Evolutionary conservation across 2,797 vertebrate genomes (phyloP), one percentile per base, ranked within the genome.

Genomic region (Mastacembelus armatus): DNA sequence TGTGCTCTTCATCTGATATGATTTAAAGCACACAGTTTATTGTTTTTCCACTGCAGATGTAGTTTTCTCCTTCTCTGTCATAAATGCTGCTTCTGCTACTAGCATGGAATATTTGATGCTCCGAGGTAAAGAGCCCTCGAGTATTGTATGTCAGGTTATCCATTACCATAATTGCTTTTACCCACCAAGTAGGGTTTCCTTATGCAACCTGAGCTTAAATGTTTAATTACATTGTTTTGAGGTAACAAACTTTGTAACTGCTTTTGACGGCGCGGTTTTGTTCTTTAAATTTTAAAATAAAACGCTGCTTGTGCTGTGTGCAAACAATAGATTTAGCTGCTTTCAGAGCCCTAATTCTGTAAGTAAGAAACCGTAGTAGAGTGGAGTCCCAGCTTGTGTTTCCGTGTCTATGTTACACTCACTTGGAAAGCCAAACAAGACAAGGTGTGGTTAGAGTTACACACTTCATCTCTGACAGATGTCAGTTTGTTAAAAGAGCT

Each of bases 161-260:
- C 91, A 95, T 95, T 94, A 93, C 72, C 79, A 92, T 94, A 92
- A 95, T 95, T 94, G 93, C 89, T 88, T 93, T 90, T 91, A 91
- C 86, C 89, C 85, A 90, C 84, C 83, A 89, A 91, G 86, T 87
- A 88, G 88, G 82, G 85, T 90, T 93, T 91, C 88, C 90, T 93
- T 85, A 85, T 88, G 85, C 84, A 88, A 81, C 82, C 83, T 50
- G 29, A 61, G 62, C 83, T 71, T 94, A 92, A 94, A 95, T 95
- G 87, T 94, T 95, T 94, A 92, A 94, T 93, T 81, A 83, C 85
- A 80, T 85, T 88, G 89, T 92, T 93, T 92, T 88, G 74, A 89
- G 88, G 83, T 79, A 87, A 87, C 86, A 87, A 88, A 89, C 81
- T 85, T 83, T 73, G 74, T 88, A 90, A 90, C 84, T 69, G 86